These are phyloP conservation scores for Bombycilla garrulus DNA, from an alignment of 2,113 vertebrate species.

Conservation along the genomic window DNA sequence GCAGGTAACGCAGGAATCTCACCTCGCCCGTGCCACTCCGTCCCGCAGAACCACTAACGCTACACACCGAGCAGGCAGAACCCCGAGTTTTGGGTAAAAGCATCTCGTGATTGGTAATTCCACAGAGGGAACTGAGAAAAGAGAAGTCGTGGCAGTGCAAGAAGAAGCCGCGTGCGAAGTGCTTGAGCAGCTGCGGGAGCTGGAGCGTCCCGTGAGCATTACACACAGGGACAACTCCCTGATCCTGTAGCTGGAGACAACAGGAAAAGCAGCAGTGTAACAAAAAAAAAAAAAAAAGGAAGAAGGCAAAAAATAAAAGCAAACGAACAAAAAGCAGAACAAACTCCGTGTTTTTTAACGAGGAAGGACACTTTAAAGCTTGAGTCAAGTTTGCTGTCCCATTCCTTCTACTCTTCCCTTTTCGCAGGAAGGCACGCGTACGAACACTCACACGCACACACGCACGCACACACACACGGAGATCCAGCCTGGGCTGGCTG, in stretches of 20 bases:
- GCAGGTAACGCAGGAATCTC: background rate
- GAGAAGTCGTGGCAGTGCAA: background rate
- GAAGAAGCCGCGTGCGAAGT: background rate
- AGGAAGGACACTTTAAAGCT: conserved; percentile 74
- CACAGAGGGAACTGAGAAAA: background rate
- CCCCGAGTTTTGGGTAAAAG: background rate
- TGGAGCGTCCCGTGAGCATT: background rate
- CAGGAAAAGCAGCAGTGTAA: background rate
- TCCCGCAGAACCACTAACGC: background rate
- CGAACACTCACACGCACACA: background rate
- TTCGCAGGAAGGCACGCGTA: conserved; percentile 1
- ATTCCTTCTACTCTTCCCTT: conserved; percentile 10
- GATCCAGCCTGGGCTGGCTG: background rate
- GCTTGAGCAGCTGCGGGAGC: background rate
- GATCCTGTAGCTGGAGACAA: background rate
- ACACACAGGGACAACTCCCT: background rate
- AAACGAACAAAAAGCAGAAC: background rate
- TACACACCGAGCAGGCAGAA: background rate
- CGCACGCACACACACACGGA: background rate
- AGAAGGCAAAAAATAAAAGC: background rate
- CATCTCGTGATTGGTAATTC: background rate
- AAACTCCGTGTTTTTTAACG: background rate
- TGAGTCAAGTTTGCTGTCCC: background rate
- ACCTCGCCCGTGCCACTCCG: background rate
- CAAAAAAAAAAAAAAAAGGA: background rate